Evolutionary conservation across 2,113 vertebrate species (phyloP).

Genomic region (Malurus cyaneus): DNA sequence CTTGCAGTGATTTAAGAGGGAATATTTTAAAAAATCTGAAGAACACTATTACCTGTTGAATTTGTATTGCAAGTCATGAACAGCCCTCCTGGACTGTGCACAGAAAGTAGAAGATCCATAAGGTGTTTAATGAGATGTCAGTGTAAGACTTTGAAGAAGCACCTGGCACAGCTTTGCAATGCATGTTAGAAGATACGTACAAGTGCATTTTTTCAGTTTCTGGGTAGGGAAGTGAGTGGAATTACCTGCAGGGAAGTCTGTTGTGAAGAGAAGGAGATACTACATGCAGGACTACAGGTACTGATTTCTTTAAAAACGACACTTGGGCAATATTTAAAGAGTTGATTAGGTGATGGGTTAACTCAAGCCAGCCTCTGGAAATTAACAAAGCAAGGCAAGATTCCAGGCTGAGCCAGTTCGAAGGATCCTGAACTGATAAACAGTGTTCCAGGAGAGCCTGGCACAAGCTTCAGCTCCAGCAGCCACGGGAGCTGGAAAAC

Average conservation of each 20-base stretch:
- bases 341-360: background rate
- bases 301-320: background rate
- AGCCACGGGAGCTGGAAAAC: background rate
- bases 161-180: background rate
- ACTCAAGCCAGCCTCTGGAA: background rate
- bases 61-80: background rate
- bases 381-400: background rate
- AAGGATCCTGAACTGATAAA: background rate
- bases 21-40: background rate
- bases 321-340: background rate
- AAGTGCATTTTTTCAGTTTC: background rate
- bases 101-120: background rate
- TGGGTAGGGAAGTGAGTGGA: background rate
- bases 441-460: background rate
- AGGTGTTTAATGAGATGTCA: background rate
- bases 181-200: accelerated
- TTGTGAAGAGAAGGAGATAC: background rate
- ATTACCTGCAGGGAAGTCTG: background rate
- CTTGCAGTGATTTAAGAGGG: background rate
- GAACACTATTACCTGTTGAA: background rate
- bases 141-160: background rate
- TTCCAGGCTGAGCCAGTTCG: background rate
- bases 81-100: background rate
- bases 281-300: background rate
- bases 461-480: background rate